These are phyloP conservation scores for Drosophila borealis DNA, from an alignment of 2,888 invertebrate genomes.

Conservation along the genomic window DNA sequence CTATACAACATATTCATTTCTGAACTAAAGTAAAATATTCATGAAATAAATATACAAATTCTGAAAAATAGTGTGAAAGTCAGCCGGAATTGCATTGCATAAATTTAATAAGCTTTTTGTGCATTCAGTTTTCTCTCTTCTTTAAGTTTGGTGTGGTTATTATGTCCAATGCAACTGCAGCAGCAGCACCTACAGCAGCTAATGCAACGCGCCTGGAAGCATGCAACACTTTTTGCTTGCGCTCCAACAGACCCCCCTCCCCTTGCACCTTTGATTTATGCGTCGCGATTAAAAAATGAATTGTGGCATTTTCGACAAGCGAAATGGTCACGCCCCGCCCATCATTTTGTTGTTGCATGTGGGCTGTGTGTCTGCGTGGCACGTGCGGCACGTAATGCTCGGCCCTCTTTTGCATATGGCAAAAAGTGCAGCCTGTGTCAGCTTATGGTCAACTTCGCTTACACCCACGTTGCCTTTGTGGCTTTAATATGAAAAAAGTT, in stretches of 20 bases:
- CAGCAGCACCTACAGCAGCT: constrained; percentile 26
- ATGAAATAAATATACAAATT: background rate
- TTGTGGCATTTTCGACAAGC: constrained; percentile 73
- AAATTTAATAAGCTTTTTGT: constrained; percentile 31
- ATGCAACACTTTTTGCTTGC: constrained; percentile 54
- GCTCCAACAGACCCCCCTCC: background rate
- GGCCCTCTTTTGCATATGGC: constrained; percentile 68
- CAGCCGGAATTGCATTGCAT: constrained; percentile 3
- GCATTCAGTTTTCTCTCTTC: background rate
- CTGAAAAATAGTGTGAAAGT: constrained; percentile 5
- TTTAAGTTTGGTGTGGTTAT: constrained; percentile 14
- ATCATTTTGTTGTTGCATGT: constrained; percentile 34
- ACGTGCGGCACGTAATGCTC: constrained; percentile 71
- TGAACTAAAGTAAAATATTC: too few species aligned
- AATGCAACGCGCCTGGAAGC: constrained; percentile 49
- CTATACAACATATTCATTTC: too few species aligned
- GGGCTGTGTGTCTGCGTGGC: constrained; percentile 26
- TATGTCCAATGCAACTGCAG: constrained; percentile 52
- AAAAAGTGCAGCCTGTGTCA: constrained; percentile 54
- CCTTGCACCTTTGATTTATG: constrained; percentile 71
- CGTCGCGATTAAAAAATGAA: constrained; percentile 79
- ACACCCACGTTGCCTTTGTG: constrained; percentile 31
- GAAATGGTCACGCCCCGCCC: constrained; percentile 51
- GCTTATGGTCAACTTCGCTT: constrained; percentile 51
- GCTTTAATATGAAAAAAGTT: constrained; percentile 66